A percentile compares a stretch with the other conserved stretches of the same genome.
Conservation (phyloP, 2,888 invertebrate species). For the Oscheius sp. region DNA sequence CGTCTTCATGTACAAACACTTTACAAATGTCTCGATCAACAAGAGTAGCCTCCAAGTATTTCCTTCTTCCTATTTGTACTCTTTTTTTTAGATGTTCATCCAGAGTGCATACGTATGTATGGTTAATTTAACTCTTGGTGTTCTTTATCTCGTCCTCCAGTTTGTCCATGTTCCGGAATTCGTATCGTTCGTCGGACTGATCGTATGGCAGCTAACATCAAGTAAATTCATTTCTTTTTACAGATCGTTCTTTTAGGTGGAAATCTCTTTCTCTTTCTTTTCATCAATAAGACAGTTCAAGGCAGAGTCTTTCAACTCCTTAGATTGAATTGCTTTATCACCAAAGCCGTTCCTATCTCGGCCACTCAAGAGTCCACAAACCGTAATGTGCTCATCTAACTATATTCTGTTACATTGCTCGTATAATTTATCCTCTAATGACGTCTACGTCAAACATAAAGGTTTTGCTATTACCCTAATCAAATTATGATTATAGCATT, state of each 20-base stretch:
- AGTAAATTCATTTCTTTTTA: too few species aligned
- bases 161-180: conserved; percentile 22
- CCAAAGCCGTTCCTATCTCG: too few species aligned
- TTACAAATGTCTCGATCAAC: neutral
- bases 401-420: too few species aligned
- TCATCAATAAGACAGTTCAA: conserved; percentile 22
- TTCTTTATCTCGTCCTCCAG: conserved; percentile 16
- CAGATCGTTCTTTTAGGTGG: neutral
- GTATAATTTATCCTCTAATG: too few species aligned
- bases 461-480: too few species aligned
- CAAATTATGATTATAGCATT: too few species aligned
- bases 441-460: too few species aligned
- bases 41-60: conserved; percentile 1
- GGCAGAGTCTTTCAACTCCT: neutral
- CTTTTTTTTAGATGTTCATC: conserved; percentile 15
- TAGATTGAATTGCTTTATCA: too few species aligned
- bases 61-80: neutral
- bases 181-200: conserved; percentile 13
- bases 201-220: conserved; percentile 19
- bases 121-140: conserved; percentile 14
- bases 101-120: conserved; percentile 8
- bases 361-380: too few species aligned
- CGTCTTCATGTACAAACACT: conserved; percentile 13
- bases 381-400: too few species aligned
- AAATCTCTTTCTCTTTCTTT: conserved; percentile 14